Evolutionary conservation across 2,797 vertebrate species (phyloP), one percentile per base, ranked within the genome.

Genomic region (Danio albolineatus): DNA sequence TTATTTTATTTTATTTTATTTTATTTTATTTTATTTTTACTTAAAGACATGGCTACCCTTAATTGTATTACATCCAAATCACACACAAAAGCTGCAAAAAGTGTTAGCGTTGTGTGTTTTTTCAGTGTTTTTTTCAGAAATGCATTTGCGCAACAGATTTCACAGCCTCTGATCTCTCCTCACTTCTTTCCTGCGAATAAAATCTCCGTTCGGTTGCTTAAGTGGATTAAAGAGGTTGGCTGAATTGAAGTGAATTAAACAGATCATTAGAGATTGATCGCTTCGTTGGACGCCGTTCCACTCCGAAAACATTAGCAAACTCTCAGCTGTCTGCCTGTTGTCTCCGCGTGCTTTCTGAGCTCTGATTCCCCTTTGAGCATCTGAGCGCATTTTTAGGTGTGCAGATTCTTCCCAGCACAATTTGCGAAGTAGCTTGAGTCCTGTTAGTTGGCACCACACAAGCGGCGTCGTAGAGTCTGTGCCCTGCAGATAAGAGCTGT

Each of bases 401-500:
- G 51, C 60, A n/a, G 49, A 66, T 71, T 71, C 53, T 80, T 80
- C 28, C 65, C 67, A 62, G 28, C 79, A 79, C 76, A 67, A 69
- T 79, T 81, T 69, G 75, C 17, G 79, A 56, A 66, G 76, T 73
- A 81, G 74, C 78, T 79, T 78, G 81, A 39, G 65, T 81, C 78
- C 66, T 53, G 41, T 76, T 83, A 76, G 76, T 83, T 81, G 82
- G 71, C 51, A 80, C 49, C 49, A 60, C 48, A 43, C 44, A 44
- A 69, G 53, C 69, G 73, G 59, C 76, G 76, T 81, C 57, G 67
- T 78, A 74, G 79, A 76, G 84, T 73, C 84, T 85, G 84, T 69
- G 73, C 82, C 69, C 79, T 64, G 79, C 73, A 83, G 84, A 85
- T 85, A 85, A 85, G 84, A 73, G 0, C 67, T 48, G 39, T 62